Percentiles rank a stretch among this genome's conserved stretches.
These are phyloP conservation scores for Acanthoscelides obtectus DNA, from an alignment of 2,888 invertebrate species.

Conservation along the genomic window DNA sequence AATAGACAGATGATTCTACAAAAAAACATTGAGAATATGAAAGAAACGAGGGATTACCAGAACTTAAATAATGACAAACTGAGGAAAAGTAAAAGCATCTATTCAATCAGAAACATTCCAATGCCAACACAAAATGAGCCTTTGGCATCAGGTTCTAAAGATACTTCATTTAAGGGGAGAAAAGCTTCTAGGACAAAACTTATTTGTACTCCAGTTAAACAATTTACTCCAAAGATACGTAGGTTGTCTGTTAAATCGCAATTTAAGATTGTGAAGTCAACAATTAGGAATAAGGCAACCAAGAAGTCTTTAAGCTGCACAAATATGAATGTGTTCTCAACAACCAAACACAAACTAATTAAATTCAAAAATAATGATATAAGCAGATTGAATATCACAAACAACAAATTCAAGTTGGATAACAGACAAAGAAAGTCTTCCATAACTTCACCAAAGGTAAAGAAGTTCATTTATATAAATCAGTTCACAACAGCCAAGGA, in stretches of 20 bases:
- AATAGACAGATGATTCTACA: neutral
- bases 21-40: neutral
- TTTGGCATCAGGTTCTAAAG: neutral
- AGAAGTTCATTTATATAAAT: slow-evolving; percentile 31
- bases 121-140: neutral
- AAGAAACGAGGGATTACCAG: neutral
- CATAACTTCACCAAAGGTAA: slow-evolving; percentile 16
- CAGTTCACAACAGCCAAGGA: slow-evolving; percentile 29
- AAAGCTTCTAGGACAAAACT: slow-evolving; percentile 27
- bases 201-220: slow-evolving; percentile 22
- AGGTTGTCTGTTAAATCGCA: slow-evolving; percentile 33
- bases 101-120: neutral
- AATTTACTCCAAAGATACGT: slow-evolving; percentile 9
- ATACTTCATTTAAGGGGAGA: neutral
- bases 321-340: slow-evolving; percentile 4
- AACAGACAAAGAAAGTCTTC: slow-evolving; percentile 18
- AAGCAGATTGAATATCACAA: neutral
- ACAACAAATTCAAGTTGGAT: slow-evolving; percentile 26
- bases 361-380: neutral
- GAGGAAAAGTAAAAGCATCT: neutral
- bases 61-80: neutral
- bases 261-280: slow-evolving; percentile 32
- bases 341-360: slow-evolving; percentile 10
- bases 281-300: slow-evolving; percentile 7
- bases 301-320: slow-evolving; percentile 3